Conservation (phyloP, 2,797 vertebrate genomes). For the Cirrhinus molitorella region DNA sequence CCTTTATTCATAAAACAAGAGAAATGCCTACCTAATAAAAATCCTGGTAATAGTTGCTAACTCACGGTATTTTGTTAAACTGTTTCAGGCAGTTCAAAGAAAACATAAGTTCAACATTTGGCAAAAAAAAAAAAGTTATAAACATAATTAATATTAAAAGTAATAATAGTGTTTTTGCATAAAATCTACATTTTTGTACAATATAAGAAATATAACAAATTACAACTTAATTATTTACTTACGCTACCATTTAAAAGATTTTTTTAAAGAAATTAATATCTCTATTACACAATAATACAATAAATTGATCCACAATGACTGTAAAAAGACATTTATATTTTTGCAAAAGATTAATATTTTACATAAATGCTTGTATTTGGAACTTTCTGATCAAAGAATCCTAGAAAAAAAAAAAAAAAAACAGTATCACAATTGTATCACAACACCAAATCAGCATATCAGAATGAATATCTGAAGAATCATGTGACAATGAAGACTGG, state of each 20-base stretch:
- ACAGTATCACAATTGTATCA: neutral
- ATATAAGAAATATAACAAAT: too few species aligned
- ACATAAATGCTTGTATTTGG: neutral
- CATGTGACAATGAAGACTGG: neutral
- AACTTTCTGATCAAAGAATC: neutral
- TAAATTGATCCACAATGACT: neutral
- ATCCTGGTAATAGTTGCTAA: neutral
- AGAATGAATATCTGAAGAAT: neutral
- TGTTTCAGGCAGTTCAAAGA: conserved; percentile 48
- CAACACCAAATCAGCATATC: too few species aligned
- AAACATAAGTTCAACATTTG: conserved; percentile 65
- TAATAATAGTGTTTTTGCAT: neutral
- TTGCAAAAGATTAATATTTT: neutral
- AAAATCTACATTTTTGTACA: too few species aligned
- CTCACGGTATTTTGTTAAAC: neutral
- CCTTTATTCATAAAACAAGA: conserved; percentile 50
- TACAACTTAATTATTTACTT: too few species aligned
- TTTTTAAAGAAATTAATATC: neutral
- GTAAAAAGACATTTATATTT: neutral
- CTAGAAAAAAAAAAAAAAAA: neutral
- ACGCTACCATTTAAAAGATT: too few species aligned
- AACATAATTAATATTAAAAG: neutral
- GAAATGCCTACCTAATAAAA: neutral
- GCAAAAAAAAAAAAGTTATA: neutral
- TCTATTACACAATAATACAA: neutral